phyloP scores from a whole-genome alignment of 2,888 invertebrate species.

The Cantharis flavilabris region DNA sequence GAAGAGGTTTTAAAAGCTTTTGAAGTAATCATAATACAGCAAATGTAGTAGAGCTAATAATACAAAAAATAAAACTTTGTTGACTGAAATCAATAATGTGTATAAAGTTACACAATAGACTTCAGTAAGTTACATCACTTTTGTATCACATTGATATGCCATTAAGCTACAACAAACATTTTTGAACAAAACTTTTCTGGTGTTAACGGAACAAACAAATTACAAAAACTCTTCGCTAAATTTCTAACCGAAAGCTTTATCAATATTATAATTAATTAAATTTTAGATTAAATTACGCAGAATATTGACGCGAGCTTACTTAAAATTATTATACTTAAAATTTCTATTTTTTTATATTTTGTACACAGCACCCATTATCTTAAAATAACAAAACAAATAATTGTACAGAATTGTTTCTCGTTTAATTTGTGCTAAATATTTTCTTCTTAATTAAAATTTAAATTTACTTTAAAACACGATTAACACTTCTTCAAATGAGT shows the following conservation, averaged over 20 bases:
- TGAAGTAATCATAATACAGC: background rate
- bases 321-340: background rate
- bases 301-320: background rate
- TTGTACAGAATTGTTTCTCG: background rate
- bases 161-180: background rate
- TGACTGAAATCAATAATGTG: slow-evolving; percentile 28
- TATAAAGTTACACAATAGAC: slow-evolving; percentile 29
- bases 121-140: slow-evolving; percentile 21
- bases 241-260: background rate
- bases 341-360: background rate
- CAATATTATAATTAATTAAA: background rate
- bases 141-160: background rate
- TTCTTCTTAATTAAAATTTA: background rate
- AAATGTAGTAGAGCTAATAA: slow-evolving; percentile 13
- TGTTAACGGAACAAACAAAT: background rate
- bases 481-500: background rate
- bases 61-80: slow-evolving; percentile 17
- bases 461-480: background rate
- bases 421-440: background rate
- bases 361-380: background rate
- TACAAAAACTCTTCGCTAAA: background rate
- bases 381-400: background rate
- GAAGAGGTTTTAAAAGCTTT: background rate
- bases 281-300: background rate
- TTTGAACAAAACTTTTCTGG: background rate